Evolutionary conservation across 1,140 invertebrate genomes (phyloP), one percentile per base, ranked within the genome.

Genomic region (Colletes latitarsis): DNA sequence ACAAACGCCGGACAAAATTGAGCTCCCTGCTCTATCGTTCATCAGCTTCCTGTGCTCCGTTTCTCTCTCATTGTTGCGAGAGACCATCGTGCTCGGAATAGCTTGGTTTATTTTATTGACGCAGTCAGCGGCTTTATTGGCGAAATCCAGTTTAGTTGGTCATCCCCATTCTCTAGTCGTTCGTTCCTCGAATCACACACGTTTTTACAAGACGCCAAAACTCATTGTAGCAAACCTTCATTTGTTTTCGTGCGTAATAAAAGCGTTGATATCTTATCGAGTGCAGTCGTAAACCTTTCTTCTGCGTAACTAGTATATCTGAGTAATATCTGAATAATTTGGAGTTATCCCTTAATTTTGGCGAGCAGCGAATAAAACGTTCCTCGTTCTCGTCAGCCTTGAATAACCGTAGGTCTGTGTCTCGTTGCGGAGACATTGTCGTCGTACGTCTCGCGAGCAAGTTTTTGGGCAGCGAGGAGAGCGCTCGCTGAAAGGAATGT

Each of bases 401-500:
- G 43, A 46, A 6, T 46, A 46, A 46, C 5, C 6, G 9, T 46
- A 46, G 6, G 6, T 46, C 43, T 9, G 9, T 46, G 43, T 12
- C 8, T 3, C 49, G 49, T 49, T 55, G 6, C 30, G 4, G 30
- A 64, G 14, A 14, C 15, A 21, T 30, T 14, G 17, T 14, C 46
- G 17, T 52, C 17, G 49, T 19, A 14, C 17, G 4, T 41, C 9
- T 30, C 9, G 55, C 30, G 8, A 21, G 39, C 14, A 63, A 78
- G 72, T 73, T 64, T 78, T 72, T 77, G 12, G 6, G 9, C 6
- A 10, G 14, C 12, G 6, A n/a, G 12, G 21, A 30, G 39, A 21
- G 6, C 55, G 58, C 15, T 52, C 58, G 76, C 43, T 19, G 84
- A 82, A 67, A 66, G 85, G 85, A 87, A 87, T 81, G 85, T 64